phyloP scores from a whole-genome alignment of 2,888 invertebrate species.

The Shargacucullia verbasci region DNA sequence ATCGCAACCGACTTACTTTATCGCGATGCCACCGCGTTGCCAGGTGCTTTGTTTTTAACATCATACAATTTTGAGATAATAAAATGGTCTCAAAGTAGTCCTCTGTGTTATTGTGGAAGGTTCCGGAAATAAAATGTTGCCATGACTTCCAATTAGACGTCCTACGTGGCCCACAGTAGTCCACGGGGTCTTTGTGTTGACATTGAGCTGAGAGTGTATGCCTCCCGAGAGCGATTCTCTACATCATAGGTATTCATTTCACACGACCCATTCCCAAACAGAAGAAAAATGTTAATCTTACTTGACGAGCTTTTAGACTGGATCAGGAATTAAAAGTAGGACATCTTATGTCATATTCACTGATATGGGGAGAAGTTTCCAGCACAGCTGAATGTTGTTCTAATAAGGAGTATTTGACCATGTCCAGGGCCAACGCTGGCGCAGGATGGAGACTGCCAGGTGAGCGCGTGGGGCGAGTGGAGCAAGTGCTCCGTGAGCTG shows the following conservation, averaged over 20 bases:
- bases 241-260: too few relatives aligned
- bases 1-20: too few relatives aligned
- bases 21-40: not conserved
- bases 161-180: too few relatives aligned
- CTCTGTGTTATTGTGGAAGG: not conserved
- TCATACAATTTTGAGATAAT: not conserved
- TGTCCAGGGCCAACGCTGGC: constrained; percentile 42
- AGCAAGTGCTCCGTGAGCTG: constrained; percentile 94
- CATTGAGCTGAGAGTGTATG: not conserved
- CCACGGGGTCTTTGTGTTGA: too few relatives aligned
- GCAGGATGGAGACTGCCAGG: constrained; percentile 89
- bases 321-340: too few relatives aligned
- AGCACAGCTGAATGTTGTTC: not conserved
- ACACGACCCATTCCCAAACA: too few relatives aligned
- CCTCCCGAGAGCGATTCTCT: too few relatives aligned
- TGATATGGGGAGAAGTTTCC: too few relatives aligned
- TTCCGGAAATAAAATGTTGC: constrained; percentile 2
- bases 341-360: too few relatives aligned
- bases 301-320: too few relatives aligned
- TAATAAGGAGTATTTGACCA: not conserved
- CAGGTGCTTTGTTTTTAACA: not conserved
- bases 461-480: constrained; percentile 96
- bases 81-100: not conserved
- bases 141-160: not conserved
- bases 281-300: too few relatives aligned